Evolutionary conservation across 2,113 vertebrate species (phyloP), one percentile per base, ranked within the genome.

Genomic region (Myrmophylax atrothorax): DNA sequence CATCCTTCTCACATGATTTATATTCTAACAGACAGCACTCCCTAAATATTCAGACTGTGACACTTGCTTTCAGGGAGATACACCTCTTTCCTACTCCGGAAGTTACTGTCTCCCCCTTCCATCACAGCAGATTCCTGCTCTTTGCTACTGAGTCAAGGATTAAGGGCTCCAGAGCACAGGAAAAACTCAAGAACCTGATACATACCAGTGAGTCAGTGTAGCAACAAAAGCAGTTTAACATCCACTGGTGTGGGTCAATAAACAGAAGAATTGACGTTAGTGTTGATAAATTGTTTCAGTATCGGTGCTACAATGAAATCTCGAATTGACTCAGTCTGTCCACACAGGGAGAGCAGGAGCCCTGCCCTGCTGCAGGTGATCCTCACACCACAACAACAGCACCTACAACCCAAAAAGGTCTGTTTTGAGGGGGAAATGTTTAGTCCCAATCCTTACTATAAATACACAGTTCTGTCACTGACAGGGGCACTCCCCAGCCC

Each of bases 191-290:
- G 76, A 72, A 84, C 55, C 76, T 69, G 81, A 87, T 84, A 66
- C 3, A 1, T 60, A 85, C 38, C 52, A 55, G 15, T 35, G 56
- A 91, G 58, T 78, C 91, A 64, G 62, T n/a, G 33, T 42, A 72
- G 87, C 74, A 95, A 84, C n/a, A 90, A 63, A 70, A 74, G 4
- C 87, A 92, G 59, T 33, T 77, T 83, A 88, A 88, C 55, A 95
- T 67, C 66, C 62, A 42, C 64, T 74, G 40, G 9, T 24, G 44
- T 38, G 62, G 72, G 87, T 86, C 74, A 81, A 81, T 50, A 89
- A 92, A 59, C 2, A 18, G 73, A 76, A 76, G 59, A 75, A 92
- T 12, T 70, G 16, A 52, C 40, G n/a, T 68, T 17, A 28, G 31
- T 33, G 62, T 63, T 70, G 77, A 96, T 82, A 93, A 89, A 44